Evolutionary conservation across 2,888 invertebrate genomes (phyloP), one percentile per base, ranked within the genome.

Genomic region (Biston betularia): DNA sequence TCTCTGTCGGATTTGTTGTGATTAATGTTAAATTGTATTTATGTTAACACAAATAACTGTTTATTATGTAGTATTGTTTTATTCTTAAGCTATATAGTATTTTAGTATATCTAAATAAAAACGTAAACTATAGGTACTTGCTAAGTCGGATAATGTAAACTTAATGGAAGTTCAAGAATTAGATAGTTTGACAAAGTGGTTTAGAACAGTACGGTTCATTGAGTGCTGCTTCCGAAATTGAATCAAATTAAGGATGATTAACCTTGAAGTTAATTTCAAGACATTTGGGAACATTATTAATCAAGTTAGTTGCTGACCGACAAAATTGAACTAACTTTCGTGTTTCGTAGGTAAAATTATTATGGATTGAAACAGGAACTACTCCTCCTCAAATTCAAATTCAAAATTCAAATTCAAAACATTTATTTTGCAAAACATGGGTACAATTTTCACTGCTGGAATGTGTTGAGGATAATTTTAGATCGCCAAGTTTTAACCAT

Each of bases 221-320:
- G 50, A 65, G 50, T 65, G 42, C 52, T 65, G 42, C 52, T 57
- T 62, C 59, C 65, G 46, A 69, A 71, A 74, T 72, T 70, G 58
- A 68, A 55, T 68, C 70, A 69, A 64, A 73, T 72, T 70, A 70
- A 68, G 60, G 61, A 66, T 48, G 68, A 71, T 74, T 72, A 69
- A 70, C 74, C 71, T 71, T 74, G 69, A 60, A 55, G 63, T 49
- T 54, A 49, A 69, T 52, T 59, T 65, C 48, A 55, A 60, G 62
- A 70, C 65, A 57, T 69, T 70, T 40, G 8, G 45, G 48, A 54
- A 52, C 40, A 49, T 66, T 24, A 24, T 24, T 64, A 14, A 14
- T 38, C 35, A 49, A 50, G 11, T 50, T 44, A 49, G 44, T 52
- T 45, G 46, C 6, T 7, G 35, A 46, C 24, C 9, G 0, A 53